Base-by-base conservation (phyloP, 2,888 invertebrate genomes). In the Conomelus anceps region DNA sequence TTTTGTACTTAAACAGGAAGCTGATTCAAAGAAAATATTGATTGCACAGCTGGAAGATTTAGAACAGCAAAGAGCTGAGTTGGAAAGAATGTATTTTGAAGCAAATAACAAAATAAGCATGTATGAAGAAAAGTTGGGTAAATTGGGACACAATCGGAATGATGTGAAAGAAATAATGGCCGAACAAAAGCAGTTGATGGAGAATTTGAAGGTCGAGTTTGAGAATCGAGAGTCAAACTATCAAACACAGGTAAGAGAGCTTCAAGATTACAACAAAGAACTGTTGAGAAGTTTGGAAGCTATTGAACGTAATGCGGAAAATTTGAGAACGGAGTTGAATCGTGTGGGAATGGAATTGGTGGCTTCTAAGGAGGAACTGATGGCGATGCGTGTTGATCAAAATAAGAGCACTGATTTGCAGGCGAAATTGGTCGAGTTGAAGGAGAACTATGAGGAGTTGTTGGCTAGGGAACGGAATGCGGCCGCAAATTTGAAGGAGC, bases 141-240 rank as follows among this genome's bases (percentile, higher is more conserved):
- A 91, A 23, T 87, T 90, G 20, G 90, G 89, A 22, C n/a, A 34
- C 24, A 90, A 90, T 24, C 84, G 85, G 3, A 87, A 84, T 84
- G 89, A 89, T 23, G 88, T 90, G 24, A 89, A 90, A 22, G 85
- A 89, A 24, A 26, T 90, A 22, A 88, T 89, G 84, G 88, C 7
- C 11, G 89, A 89, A 17, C 89, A 88, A 11, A 89, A 88, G 84
- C n/a, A 34, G 63, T 41, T 89, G 22, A 26, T 86, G 84, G 92
- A 93, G 22, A 93, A 94, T 91, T 94, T 94, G 91, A 94, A 94
- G 91, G 93, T 92, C 29, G 93, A 94, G 87, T 93, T 94, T 88
- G 94, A 94, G 91, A 94, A 93, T 90, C 92, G 94, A 87, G 95
- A 95, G 91, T 92, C 92, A 0, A 85, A 23, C n/a, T 85, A 22